Base-by-base conservation (phyloP, 2,797 vertebrate genomes). In the Falco rusticolus region DNA sequence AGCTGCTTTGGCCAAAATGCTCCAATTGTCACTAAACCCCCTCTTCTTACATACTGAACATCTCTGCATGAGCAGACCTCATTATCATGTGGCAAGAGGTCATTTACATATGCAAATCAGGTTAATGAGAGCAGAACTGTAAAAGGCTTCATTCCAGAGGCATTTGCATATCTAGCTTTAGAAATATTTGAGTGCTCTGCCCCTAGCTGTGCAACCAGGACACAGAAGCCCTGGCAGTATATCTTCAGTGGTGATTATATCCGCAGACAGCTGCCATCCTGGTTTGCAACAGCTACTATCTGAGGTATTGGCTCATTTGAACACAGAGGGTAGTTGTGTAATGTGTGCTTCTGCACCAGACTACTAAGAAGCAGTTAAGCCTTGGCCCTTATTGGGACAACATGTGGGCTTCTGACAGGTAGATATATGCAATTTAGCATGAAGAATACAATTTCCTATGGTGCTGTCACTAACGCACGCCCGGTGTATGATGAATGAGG, bases 101-200 rank as follows among this genome's bases (percentile, higher is more conserved):
- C 92, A 97, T 97, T 96, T 97, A 96, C 96, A 97, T 97, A 97
- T 96, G 96, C 95, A 97, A 96, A 97, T 96, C 87, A 92, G 92
- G 96, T 96, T 96, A 97, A 97, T 96, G 96, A 97, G 96, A 94
- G 92, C 94, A 96, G 96, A 96, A 96, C 93, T 97, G 92, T 97
- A 96, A 94, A 96, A 95, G 94, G 87, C 95, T 96, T 91, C 54
- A 86, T 92, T 97, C 96, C 94, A 95, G 90, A 96, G 47, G 65
- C 92, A 97, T 97, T 96, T 97, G 96, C 96, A 96, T 96, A 96
- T 95, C 95, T 87, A 94, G 94, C 96, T 96, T 96, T 96, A 95
- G 92, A 96, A 96, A 96, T 95, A 96, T 96, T 95, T 90, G 95
- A 96, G 96, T 92, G 90, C 79, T 95, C 87, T 96, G 92, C 90